Conservation (phyloP, 53 echinoderm and acorn worm species). For the Stichopus horrens region DNA sequence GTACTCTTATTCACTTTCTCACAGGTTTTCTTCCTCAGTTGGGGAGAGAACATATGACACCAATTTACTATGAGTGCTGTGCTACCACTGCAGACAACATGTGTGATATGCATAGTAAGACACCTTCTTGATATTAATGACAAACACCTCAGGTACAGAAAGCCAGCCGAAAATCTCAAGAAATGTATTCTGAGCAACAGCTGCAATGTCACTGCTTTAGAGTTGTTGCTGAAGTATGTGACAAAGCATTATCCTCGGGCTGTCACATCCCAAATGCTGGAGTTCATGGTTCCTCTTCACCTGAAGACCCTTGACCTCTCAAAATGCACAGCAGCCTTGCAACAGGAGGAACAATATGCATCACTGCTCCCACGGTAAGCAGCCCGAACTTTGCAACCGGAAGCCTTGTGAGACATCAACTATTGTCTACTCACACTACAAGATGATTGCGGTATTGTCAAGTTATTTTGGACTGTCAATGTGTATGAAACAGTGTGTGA, state of each 20-base stretch:
- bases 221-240: constrained; percentile 63
- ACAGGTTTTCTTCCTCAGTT: no score
- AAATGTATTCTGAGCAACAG: constrained; percentile 44
- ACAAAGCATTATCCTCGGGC: constrained; percentile 59
- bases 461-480: no score
- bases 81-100: constrained; percentile 60
- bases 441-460: no score
- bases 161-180: constrained; percentile 53
- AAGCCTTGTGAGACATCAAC: no score
- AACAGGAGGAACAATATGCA: constrained; percentile 30
- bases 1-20: no score
- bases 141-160: constrained; percentile 51
- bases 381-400: background rate
- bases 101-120: constrained; percentile 56
- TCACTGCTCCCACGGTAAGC: constrained; percentile 9
- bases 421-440: no score
- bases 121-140: constrained; percentile 65
- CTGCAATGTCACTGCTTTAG: constrained; percentile 58
- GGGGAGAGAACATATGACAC: no score
- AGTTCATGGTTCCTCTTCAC: constrained; percentile 79
- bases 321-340: constrained; percentile 53
- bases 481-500: no score
- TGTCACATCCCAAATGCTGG: constrained; percentile 63
- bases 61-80: constrained; percentile 61
- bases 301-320: constrained; percentile 68